Base-by-base conservation (phyloP, 1,140 invertebrate genomes). In the Papilio helenus region DNA sequence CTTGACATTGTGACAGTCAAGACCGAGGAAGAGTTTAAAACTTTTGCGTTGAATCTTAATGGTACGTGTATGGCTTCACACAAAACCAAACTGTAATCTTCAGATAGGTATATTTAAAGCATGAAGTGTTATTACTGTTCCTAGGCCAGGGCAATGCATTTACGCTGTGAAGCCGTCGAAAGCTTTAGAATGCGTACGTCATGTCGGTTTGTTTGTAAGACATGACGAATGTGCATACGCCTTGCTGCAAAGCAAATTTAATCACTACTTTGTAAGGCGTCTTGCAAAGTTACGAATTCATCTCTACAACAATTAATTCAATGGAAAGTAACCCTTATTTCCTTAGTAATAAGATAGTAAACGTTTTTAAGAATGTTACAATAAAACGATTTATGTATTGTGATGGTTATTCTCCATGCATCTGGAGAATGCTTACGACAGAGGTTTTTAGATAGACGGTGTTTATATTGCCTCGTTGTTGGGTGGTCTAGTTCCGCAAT, bases 221-320 rank as follows among this genome's bases (percentile, higher is more conserved):
- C 76, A 77, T 77, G 76, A 77, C 76, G 76, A 77, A 77, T 77
- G 76, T 61, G 76, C 76, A 77, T 42, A 77, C 76, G 76, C 29
- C 39, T 77, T 77, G 46, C 74, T 39, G 76, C 18, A 77, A 77
- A 77, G 76, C 76, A 55, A 77, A 77, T 77, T 77, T 77, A 77
- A 77, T 77, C 51, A 61, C 73, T 76, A 76, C 76, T 77, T 77
- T 77, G 76, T 77, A 61, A 77, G n/a, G 20, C 49, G 76, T 39
- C 7, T 39, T 77, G 42, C 72, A 26, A 77, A 61, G 76, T 39
- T 65, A 77, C 49, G 4, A 10, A 14, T 65, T 77, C 76, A 20
- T 65, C n/a, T 74, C 39, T 68, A 29, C 16, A 26, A 34, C 26
- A 16, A 9, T 12, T 16, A 16, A 29, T 7, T 18, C 26, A 68